A percentile compares a stretch with the other conserved stretches of the same genome.
Evolutionary conservation across 1,140 invertebrate species (phyloP).

Genomic region (Cotesia glomerata): DNA sequence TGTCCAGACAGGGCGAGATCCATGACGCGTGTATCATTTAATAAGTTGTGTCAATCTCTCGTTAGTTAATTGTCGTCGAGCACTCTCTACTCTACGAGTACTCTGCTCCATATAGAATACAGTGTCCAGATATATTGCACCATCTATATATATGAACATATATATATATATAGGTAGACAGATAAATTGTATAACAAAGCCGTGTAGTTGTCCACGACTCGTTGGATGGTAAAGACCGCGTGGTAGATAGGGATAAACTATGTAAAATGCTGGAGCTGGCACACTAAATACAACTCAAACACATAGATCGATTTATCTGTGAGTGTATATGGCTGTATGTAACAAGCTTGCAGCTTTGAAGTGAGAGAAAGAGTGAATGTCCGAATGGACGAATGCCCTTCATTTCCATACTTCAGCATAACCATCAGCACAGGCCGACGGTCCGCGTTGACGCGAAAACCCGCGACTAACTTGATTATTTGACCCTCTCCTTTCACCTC

Average conservation of each 20-base stretch:
- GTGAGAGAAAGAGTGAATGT: slow-evolving; percentile 25
- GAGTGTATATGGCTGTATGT: neutral
- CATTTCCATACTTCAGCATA: slow-evolving; percentile 58
- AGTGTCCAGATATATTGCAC: slow-evolving; percentile 29
- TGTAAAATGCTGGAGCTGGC: neutral
- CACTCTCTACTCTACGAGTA: slow-evolving; percentile 23
- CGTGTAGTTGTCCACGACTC: neutral
- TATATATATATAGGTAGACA: neutral
- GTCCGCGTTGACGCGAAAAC: slow-evolving; percentile 43
- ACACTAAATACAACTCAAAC: neutral
- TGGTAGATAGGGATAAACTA: neutral
- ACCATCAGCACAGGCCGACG: slow-evolving; percentile 36
- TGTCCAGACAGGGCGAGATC: slow-evolving; percentile 16
- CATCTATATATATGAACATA: neutral
- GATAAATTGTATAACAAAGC: slow-evolving; percentile 24
- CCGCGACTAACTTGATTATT: slow-evolving; percentile 57
- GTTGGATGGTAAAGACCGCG: slow-evolving; percentile 29
- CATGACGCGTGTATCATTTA: slow-evolving; percentile 54
- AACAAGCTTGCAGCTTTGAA: neutral
- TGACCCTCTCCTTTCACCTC: slow-evolving; percentile 43
- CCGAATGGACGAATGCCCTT: slow-evolving; percentile 56
- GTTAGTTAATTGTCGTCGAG: slow-evolving; percentile 60
- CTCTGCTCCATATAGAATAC: too few species aligned
- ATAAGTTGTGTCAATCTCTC: slow-evolving; percentile 63
- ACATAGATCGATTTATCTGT: neutral